Conservation (phyloP, 2,113 vertebrate genomes). For the Perca flavescens region DNA sequence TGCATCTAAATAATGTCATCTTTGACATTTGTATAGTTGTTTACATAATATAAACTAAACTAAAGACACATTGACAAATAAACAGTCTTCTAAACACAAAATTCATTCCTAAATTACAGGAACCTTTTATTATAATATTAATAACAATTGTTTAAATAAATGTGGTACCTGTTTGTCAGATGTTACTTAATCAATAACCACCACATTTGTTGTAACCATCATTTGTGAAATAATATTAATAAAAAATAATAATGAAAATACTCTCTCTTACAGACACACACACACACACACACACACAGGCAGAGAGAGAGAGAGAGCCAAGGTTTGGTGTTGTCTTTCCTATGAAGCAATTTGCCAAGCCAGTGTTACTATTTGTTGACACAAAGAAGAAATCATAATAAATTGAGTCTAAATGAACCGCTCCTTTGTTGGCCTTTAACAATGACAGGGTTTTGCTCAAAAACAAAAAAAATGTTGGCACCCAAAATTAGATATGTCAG, state of each 20-base stretch:
- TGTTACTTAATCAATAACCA: background rate
- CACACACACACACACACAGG: background rate
- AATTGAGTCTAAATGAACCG: slow-evolving; percentile 69
- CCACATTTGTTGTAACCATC: slow-evolving; percentile 1
- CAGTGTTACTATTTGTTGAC: slow-evolving; percentile 63
- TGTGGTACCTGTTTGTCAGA: too few relatives aligned
- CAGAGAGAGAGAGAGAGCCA: slow-evolving; percentile 9
- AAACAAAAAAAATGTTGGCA: slow-evolving; percentile 60
- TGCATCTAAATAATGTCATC: too few relatives aligned
- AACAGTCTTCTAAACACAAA: too few relatives aligned
- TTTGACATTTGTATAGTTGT: too few relatives aligned
- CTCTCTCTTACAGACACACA: background rate
- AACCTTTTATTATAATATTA: too few relatives aligned
- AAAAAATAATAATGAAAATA: background rate
- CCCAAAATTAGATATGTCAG: slow-evolving; percentile 69
- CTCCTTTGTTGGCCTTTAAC: slow-evolving; percentile 74
- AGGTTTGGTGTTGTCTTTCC: slow-evolving; percentile 39
- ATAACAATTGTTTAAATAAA: too few relatives aligned
- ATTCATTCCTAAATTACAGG: too few relatives aligned
- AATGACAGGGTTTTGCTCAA: slow-evolving; percentile 69
- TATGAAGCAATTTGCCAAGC: slow-evolving; percentile 55
- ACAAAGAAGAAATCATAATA: slow-evolving; percentile 72
- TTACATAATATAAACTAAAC: too few relatives aligned
- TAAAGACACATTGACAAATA: too few relatives aligned
- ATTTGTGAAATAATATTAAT: background rate